phyloP scores from a whole-genome alignment of 2,888 invertebrate genomes.

The Parnassius orleans region DNA sequence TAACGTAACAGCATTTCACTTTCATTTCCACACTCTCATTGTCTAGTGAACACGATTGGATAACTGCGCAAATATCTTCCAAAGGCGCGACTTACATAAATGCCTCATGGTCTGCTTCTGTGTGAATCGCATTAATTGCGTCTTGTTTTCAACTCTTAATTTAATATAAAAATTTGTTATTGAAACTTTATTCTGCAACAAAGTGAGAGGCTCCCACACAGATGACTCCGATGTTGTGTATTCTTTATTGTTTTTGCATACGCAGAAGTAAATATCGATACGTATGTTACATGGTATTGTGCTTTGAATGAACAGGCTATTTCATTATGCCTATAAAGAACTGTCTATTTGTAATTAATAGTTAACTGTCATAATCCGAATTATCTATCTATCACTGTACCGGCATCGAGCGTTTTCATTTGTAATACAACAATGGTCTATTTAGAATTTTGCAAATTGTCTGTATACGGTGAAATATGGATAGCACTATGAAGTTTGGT shows the following conservation, averaged over 20 bases:
- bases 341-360: slow-evolving; percentile 55
- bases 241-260: slow-evolving; percentile 22
- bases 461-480: slow-evolving; percentile 55
- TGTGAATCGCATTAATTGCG: slow-evolving; percentile 70
- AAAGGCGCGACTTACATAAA: slow-evolving; percentile 66
- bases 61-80: slow-evolving; percentile 71
- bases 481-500: slow-evolving; percentile 30
- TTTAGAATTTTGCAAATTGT: slow-evolving; percentile 66
- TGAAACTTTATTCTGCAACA: slow-evolving; percentile 59
- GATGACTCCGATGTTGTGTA: slow-evolving; percentile 26
- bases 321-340: slow-evolving; percentile 27
- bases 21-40: slow-evolving; percentile 76
- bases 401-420: slow-evolving; percentile 62
- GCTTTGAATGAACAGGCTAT: slow-evolving; percentile 2
- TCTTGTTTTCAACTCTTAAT: slow-evolving; percentile 55
- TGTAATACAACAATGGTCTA: slow-evolving; percentile 65
- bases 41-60: slow-evolving; percentile 71
- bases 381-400: slow-evolving; percentile 62
- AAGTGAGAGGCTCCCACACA: slow-evolving; percentile 57
- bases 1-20: slow-evolving; percentile 73
- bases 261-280: slow-evolving; percentile 28
- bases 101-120: slow-evolving; percentile 47
- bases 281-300: slow-evolving; percentile 36
- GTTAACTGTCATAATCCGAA: slow-evolving; percentile 51
- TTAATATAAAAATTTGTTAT: slow-evolving; percentile 55